A percentile compares a stretch with the other conserved stretches of the same genome.
These are phyloP conservation scores for Ornithorhynchus anatinus DNA, from an alignment of 2,113 vertebrate genomes.

Conservation along the genomic window DNA sequence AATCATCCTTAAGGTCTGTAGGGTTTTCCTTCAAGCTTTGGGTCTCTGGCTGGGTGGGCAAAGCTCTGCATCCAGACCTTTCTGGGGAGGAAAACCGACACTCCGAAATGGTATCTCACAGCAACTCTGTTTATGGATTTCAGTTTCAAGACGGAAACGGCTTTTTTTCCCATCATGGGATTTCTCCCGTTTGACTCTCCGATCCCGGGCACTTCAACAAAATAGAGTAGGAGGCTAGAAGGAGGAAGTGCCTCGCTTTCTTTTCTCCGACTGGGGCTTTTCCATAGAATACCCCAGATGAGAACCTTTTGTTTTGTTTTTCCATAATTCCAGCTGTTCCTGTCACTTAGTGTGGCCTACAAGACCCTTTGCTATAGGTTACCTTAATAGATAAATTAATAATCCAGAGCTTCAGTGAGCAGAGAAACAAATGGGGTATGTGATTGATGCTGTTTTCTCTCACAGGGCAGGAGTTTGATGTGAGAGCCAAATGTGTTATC, in stretches of 20 bases:
- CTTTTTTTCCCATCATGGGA: background rate
- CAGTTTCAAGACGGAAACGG: slow-evolving; percentile 7
- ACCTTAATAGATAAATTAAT: slow-evolving; percentile 83
- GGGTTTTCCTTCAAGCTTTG: slow-evolving; percentile 34
- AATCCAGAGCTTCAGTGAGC: slow-evolving; percentile 74
- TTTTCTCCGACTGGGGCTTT: background rate
- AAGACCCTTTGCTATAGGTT: slow-evolving; percentile 73
- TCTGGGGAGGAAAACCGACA: slow-evolving; percentile 30
- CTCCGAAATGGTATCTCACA: background rate
- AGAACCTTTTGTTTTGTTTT: background rate
- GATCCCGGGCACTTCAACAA: background rate
- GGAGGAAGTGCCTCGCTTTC: background rate
- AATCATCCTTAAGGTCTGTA: slow-evolving; percentile 50
- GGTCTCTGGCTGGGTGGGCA: slow-evolving; percentile 10
- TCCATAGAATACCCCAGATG: background rate
- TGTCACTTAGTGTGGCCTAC: slow-evolving; percentile 19
- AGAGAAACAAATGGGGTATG: slow-evolving; percentile 75
- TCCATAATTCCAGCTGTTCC: background rate
- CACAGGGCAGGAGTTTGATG: slow-evolving; percentile 96
- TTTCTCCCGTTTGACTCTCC: background rate
- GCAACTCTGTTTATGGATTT: slow-evolving; percentile 2
- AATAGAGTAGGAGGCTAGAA: background rate
- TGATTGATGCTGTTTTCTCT: slow-evolving; percentile 92
- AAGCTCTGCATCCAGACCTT: slow-evolving; percentile 18
- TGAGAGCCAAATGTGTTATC: slow-evolving; percentile 99